Evolutionary conservation across 2,888 invertebrate genomes (phyloP).

Genomic region (Melanotus villosus): DNA sequence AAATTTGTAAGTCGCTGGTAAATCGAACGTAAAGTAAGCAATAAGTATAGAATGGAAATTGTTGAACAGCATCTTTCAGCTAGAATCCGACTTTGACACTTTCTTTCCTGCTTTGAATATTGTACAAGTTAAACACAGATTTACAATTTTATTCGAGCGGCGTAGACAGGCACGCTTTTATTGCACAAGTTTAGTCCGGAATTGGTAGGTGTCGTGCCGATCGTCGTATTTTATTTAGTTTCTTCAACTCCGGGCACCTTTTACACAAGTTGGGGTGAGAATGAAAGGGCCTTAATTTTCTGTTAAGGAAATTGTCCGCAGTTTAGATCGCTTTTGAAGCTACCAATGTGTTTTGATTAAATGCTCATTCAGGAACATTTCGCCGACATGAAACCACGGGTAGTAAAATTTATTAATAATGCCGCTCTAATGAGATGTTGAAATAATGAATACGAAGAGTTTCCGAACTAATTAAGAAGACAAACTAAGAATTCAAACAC

Average conservation of each 20-base stretch:
- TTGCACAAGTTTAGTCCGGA: slow-evolving; percentile 29
- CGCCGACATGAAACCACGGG: slow-evolving; percentile 22
- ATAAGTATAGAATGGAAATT: slow-evolving; percentile 28
- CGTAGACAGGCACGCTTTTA: slow-evolving; percentile 33
- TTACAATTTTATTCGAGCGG: slow-evolving; percentile 33
- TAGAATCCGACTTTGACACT: slow-evolving; percentile 35
- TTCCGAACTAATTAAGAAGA: slow-evolving; percentile 39
- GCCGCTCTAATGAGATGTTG: slow-evolving; percentile 29
- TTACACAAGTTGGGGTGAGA: slow-evolving; percentile 18
- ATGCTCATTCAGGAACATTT: slow-evolving; percentile 26
- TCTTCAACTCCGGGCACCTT: slow-evolving; percentile 27
- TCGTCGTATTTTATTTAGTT: slow-evolving; percentile 40
- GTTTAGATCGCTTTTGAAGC: slow-evolving; percentile 32
- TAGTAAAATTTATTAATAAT: slow-evolving; percentile 29
- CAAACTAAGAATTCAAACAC: slow-evolving; percentile 35
- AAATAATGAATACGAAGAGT: slow-evolving; percentile 35
- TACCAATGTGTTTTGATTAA: slow-evolving; percentile 34
- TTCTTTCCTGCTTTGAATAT: slow-evolving; percentile 31
- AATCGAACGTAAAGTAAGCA: slow-evolving; percentile 26
- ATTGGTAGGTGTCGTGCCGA: slow-evolving; percentile 34
- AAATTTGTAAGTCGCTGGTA: slow-evolving; percentile 25
- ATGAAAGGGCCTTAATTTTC: slow-evolving; percentile 44
- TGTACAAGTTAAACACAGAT: slow-evolving; percentile 36
- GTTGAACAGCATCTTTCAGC: slow-evolving; percentile 30
- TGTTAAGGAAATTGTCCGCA: slow-evolving; percentile 40